Base-by-base conservation (phyloP, 2,113 vertebrate genomes). In the Psammodynastes pulverulentus region DNA sequence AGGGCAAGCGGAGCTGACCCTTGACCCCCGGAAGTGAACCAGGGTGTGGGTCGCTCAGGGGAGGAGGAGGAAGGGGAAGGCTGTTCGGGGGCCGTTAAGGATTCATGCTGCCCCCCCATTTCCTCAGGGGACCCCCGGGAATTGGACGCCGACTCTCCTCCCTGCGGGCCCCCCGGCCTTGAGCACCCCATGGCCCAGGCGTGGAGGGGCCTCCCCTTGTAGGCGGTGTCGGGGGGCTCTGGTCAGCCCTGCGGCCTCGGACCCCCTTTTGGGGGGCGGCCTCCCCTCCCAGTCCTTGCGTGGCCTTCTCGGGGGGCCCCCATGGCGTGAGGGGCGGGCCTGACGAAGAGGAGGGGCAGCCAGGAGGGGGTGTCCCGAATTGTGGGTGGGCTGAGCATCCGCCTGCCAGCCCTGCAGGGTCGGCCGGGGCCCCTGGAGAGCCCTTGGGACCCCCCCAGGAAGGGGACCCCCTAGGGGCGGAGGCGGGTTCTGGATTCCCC, bases 1-100 rank as follows among this genome's bases (percentile, higher is more conserved):
- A 19, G 86, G 90, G 93, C 67, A 7, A 19, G 92, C 9, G 34
- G 53, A 34, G 89, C 67, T 95, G 96, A 96, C 91, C 94, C 94
- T 92, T 94, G 94, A 95, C 94, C 94, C 94, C 95, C 94, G 93
- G 95, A 96, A 96, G 96, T 96, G 95, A 86, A 91, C 90, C n/a
- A n/a, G n/a, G n/a, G n/a, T n/a, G n/a, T n/a, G n/a, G n/a, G n/a
- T n/a, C n/a, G n/a, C 9, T 26, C 4, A n/a, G 46, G 94, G 90
- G 45, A 45, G 5, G 84, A 23, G 19, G 51, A 4, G 19, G 9
- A n/a, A n/a, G n/a, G n/a, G n/a, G n/a, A n/a, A n/a, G n/a, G n/a
- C n/a, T n/a, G n/a, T 12, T 56, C 21, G 54, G 3, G 24, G 56
- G 56, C 24, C 23, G 39, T 84, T 46, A 5, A 56, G 4, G 46